A percentile compares a stretch with the other conserved stretches of the same genome.
Conservation (phyloP, 2,888 invertebrate species). For the Deilephila porcellus region DNA sequence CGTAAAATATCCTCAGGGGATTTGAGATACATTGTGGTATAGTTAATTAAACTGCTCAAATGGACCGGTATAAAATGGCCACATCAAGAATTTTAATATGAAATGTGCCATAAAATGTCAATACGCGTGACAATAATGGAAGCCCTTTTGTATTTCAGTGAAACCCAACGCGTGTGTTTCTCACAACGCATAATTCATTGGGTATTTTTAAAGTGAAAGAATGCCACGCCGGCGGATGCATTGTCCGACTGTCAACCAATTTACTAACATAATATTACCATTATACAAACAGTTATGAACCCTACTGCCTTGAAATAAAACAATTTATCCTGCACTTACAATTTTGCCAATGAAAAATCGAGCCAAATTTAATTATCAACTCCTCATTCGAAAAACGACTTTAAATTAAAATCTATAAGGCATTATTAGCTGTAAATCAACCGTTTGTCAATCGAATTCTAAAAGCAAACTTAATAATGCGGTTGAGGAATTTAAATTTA, state of each 20-base stretch:
- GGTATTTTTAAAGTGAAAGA: slow-evolving; percentile 21
- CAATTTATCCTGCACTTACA: background rate
- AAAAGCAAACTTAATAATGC: slow-evolving; percentile 26
- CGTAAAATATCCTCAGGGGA: too few species aligned
- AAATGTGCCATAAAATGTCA: background rate
- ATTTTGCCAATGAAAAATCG: slow-evolving; percentile 13
- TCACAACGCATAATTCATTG: slow-evolving; percentile 16
- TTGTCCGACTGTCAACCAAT: slow-evolving; percentile 9
- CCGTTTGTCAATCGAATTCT: slow-evolving; percentile 31
- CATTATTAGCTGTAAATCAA: background rate
- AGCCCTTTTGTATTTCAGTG: slow-evolving; percentile 10
- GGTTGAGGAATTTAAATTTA: background rate
- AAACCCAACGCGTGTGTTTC: slow-evolving; percentile 19
- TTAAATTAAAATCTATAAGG: background rate
- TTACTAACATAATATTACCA: background rate
- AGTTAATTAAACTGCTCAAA: too few species aligned
- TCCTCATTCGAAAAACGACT: background rate
- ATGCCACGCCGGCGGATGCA: slow-evolving; percentile 20
- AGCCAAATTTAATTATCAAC: background rate
- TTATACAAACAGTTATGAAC: background rate
- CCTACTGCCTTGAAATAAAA: background rate
- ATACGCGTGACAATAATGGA: background rate
- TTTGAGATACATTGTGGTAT: too few species aligned
- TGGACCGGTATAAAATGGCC: background rate
- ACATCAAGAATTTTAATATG: background rate